phyloP scores from a whole-genome alignment of 2,113 vertebrate genomes.

The Cinclus mexicanus region DNA sequence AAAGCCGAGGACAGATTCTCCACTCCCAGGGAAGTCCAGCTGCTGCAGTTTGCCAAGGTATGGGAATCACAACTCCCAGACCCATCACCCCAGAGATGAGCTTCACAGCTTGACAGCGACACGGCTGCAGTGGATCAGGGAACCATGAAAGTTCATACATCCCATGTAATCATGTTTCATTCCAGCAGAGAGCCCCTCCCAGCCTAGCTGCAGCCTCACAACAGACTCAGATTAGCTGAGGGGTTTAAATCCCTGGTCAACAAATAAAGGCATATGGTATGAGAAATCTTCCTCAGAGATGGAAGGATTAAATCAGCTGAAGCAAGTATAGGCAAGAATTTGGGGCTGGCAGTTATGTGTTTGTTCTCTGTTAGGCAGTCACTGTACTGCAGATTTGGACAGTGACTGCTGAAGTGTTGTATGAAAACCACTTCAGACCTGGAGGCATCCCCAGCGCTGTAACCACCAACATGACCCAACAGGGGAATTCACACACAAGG shows the following conservation, averaged over 20 bases:
- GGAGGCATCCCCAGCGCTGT: neutral
- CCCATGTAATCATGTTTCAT: neutral
- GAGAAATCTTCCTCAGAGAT: constrained; percentile 4
- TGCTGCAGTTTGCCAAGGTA: neutral
- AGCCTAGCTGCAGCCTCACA: neutral
- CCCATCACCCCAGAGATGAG: neutral
- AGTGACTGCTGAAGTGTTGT: neutral
- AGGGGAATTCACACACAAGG: neutral
- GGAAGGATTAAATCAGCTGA: neutral
- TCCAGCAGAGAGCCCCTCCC: neutral
- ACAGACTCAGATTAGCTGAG: constrained; percentile 2
- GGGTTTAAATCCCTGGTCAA: neutral
- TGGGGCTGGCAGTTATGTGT: neutral
- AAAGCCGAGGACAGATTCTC: neutral
- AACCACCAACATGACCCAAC: fast-evolving
- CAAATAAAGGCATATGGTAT: constrained; percentile 48
- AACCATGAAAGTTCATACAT: neutral
- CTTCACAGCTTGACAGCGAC: neutral
- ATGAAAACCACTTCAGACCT: neutral
- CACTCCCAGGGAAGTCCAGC: neutral
- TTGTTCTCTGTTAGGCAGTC: neutral
- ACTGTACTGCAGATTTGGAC: neutral
- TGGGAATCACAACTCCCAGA: neutral
- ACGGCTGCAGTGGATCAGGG: neutral
- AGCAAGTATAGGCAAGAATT: neutral